Percentiles rank a stretch among this genome's conserved stretches.
These are phyloP conservation scores for Cataglyphis livida DNA, from an alignment of 2,888 invertebrate species.

Conservation along the genomic window DNA sequence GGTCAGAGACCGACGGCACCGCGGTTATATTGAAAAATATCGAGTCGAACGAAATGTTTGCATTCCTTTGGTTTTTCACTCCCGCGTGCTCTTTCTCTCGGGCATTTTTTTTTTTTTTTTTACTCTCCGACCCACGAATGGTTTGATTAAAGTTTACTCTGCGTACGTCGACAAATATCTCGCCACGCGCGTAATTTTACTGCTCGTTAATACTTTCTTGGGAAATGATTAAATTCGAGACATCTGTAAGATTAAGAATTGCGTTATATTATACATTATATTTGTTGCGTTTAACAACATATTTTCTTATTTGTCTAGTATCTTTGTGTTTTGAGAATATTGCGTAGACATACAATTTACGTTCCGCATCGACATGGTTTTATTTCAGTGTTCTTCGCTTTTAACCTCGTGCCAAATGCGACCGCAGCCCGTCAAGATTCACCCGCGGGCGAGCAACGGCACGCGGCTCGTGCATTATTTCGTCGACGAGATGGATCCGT, in stretches of 20 bases:
- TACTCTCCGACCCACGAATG: slow-evolving; percentile 56
- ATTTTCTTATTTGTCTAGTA: background rate
- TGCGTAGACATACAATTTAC: background rate
- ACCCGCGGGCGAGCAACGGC: slow-evolving; percentile 53
- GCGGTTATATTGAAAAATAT: slow-evolving; percentile 83
- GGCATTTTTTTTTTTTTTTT: slow-evolving; percentile 60
- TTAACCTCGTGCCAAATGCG: slow-evolving; percentile 13
- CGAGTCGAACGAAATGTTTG: slow-evolving; percentile 77
- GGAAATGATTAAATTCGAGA: background rate
- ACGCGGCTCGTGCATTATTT: slow-evolving; percentile 69
- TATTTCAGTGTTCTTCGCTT: background rate
- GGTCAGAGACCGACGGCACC: slow-evolving; percentile 75
- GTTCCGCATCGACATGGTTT: slow-evolving; percentile 3
- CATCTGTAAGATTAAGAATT: slow-evolving; percentile 13
- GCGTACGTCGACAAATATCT: slow-evolving; percentile 71
- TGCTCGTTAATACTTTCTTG: slow-evolving; percentile 27
- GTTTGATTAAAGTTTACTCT: slow-evolving; percentile 80
- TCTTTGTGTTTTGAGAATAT: background rate
- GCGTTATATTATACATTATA: background rate
- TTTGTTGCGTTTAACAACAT: background rate
- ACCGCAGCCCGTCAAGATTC: slow-evolving; percentile 56
- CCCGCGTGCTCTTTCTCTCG: slow-evolving; percentile 59
- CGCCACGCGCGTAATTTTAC: slow-evolving; percentile 64
- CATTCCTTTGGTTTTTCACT: slow-evolving; percentile 66
- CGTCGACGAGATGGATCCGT: slow-evolving; percentile 71